phyloP scores from a whole-genome alignment of 1,140 invertebrate genomes.

The Drosophila kanapiae region DNA sequence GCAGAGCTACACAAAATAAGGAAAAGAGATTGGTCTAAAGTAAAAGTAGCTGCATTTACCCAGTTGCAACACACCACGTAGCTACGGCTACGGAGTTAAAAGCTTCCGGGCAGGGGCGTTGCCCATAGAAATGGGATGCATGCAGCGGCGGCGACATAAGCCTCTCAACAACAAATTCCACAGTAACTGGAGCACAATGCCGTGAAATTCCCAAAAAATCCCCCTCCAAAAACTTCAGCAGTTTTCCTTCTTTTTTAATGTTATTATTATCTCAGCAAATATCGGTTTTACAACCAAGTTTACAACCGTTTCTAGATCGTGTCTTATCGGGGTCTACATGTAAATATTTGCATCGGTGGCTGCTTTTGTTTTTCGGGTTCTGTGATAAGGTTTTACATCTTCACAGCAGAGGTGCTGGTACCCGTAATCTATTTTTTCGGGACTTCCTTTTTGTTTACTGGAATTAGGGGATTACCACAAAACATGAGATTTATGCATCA shows the following conservation, averaged over 20 bases:
- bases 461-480: neutral
- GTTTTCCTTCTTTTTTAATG: conserved; percentile 12
- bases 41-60: conserved; percentile 65
- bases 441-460: neutral
- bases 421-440: neutral
- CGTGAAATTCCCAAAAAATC: conserved; percentile 16
- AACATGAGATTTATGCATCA: neutral
- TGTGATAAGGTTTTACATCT: conserved; percentile 27
- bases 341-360: conserved; percentile 69
- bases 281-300: conserved; percentile 19
- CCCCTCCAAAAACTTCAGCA: conserved; percentile 1
- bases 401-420: conserved; percentile 1
- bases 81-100: conserved; percentile 30
- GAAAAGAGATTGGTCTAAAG: conserved; percentile 53
- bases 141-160: conserved; percentile 6
- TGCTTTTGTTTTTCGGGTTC: conserved; percentile 11
- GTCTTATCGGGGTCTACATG: conserved; percentile 53
- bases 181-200: conserved; percentile 29
- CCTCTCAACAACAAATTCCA: conserved; percentile 23
- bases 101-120: conserved; percentile 64
- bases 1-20: conserved; percentile 9
- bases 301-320: conserved; percentile 25
- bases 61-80: conserved; percentile 49
- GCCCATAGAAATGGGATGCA: conserved; percentile 33
- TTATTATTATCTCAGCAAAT: conserved; percentile 34